phyloP scores from a whole-genome alignment of 2,888 invertebrate species.

The Chaitophorus viminalis region DNA sequence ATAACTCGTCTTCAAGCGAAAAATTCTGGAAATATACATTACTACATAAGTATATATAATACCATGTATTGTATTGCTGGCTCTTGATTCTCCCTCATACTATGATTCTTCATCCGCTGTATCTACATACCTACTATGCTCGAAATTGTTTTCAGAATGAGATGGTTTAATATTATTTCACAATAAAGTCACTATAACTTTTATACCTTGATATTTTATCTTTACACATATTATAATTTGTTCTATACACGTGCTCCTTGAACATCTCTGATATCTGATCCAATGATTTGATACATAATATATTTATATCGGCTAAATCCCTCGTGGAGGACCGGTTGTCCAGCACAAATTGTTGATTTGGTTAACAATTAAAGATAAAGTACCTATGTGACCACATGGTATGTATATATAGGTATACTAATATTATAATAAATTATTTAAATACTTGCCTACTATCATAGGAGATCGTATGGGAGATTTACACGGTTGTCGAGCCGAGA shows the following conservation, averaged over 20 bases:
- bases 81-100: too few species aligned
- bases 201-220: not conserved
- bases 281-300: not conserved
- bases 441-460: not conserved
- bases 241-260: not conserved
- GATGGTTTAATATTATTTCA: not conserved
- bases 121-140: too few species aligned
- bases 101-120: too few species aligned
- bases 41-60: not conserved
- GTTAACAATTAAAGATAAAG: not conserved
- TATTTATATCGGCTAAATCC: not conserved
- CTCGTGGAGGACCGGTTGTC: not conserved
- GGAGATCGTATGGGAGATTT: not conserved
- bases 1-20: not conserved
- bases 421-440: not conserved
- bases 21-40: not conserved
- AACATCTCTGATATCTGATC: not conserved
- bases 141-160: not conserved
- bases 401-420: not conserved
- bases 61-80: too few species aligned
- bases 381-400: not conserved
- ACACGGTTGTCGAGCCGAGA: not conserved
- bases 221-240: not conserved
- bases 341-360: not conserved
- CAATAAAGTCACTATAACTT: too few species aligned